These are phyloP conservation scores for Busseola fusca DNA, from an alignment of 2,888 invertebrate species.

Conservation along the genomic window DNA sequence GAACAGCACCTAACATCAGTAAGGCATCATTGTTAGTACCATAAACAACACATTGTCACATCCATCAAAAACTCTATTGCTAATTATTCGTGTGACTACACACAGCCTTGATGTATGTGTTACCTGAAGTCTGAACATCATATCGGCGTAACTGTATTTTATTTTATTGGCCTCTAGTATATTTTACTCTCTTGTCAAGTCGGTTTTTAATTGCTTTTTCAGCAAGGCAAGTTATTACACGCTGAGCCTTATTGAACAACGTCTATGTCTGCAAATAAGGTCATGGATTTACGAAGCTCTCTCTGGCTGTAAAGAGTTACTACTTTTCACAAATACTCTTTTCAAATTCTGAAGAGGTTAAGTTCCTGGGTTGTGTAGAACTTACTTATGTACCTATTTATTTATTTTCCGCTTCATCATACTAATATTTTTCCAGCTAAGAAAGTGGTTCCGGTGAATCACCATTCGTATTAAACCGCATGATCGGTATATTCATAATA, in stretches of 20 bases:
- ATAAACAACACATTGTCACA: conserved; percentile 28
- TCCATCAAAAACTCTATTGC: conserved; percentile 23
- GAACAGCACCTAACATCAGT: conserved; percentile 21
- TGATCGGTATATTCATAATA: neutral
- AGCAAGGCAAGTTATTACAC: conserved; percentile 12
- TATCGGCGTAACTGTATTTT: conserved; percentile 8
- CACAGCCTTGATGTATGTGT: conserved; percentile 27
- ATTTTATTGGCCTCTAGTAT: conserved; percentile 13
- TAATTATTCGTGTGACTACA: conserved; percentile 26
- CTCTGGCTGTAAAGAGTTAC: conserved; percentile 6
- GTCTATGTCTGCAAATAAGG: conserved; percentile 12
- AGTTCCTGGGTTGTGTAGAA: neutral
- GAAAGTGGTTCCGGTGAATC: conserved; percentile 6
- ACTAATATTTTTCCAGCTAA: neutral
- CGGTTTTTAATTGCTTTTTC: conserved; percentile 11
- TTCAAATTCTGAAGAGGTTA: conserved; percentile 1
- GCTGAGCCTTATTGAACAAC: neutral
- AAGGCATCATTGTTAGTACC: conserved; percentile 23
- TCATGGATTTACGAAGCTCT: conserved; percentile 15
- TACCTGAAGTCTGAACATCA: conserved; percentile 6
- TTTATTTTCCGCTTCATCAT: neutral
- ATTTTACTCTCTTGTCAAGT: conserved; percentile 9
- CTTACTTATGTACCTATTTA: neutral
- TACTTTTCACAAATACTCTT: conserved; percentile 25
- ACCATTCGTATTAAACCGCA: neutral